A percentile compares a stretch with the other conserved stretches of the same genome.
Conservation (phyloP, 2,797 vertebrate genomes). For the Moxostoma hubbsi region DNA sequence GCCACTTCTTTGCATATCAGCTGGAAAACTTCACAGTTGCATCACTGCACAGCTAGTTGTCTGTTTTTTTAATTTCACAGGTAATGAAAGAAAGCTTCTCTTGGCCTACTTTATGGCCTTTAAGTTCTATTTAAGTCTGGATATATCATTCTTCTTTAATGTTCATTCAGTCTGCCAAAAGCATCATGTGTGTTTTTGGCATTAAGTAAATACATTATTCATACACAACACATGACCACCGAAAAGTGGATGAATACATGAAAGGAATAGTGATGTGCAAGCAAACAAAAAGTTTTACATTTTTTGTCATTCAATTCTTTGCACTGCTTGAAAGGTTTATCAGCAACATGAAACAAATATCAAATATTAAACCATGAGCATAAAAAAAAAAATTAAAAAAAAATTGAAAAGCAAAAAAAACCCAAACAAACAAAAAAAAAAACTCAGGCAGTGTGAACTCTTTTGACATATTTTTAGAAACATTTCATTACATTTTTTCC, state of each 20-base stretch:
- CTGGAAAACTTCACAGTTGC: background rate
- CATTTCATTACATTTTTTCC: background rate
- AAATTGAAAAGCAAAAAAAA: too few relatives aligned
- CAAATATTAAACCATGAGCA: background rate
- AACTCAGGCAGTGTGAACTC: background rate
- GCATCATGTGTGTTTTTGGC: background rate
- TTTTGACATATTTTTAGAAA: background rate
- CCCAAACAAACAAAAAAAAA: background rate
- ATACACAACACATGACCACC: background rate
- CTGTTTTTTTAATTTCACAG: background rate
- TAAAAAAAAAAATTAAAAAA: background rate
- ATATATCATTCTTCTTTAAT: background rate
- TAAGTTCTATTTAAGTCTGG: background rate
- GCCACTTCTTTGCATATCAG: background rate
- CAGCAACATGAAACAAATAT: background rate
- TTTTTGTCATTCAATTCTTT: background rate
- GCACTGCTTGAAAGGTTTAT: background rate
- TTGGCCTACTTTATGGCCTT: background rate
- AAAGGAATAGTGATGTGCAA: too few relatives aligned
- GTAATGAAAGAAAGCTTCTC: background rate
- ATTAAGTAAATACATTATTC: constrained; percentile 5
- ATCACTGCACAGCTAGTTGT: background rate
- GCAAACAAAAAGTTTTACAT: background rate
- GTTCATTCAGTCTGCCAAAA: constrained; percentile 1
- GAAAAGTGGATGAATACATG: background rate